Conservation (phyloP, 2,888 invertebrate genomes). For the Leptinotarsa haldemani region DNA sequence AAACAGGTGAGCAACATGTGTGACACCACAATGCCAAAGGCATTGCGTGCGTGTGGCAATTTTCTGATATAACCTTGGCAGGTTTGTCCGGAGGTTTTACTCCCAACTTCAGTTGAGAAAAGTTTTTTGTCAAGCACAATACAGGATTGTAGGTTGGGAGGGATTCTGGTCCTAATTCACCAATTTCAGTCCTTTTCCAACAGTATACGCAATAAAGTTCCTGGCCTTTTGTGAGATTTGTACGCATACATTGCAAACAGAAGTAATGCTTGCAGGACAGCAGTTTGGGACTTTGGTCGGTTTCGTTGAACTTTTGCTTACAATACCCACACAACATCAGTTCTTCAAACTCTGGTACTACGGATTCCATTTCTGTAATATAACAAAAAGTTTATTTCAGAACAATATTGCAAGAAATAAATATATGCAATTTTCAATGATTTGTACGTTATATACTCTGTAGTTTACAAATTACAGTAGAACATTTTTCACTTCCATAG, state of each 20-base stretch:
- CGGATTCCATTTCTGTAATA: slow-evolving; percentile 56
- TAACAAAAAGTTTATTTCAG: background rate
- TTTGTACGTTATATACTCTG: too few species aligned
- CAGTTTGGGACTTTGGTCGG: slow-evolving; percentile 78
- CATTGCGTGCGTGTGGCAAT: slow-evolving; percentile 80
- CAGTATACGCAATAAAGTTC: slow-evolving; percentile 80
- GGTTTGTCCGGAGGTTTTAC: slow-evolving; percentile 56
- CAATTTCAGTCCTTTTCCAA: slow-evolving; percentile 79
- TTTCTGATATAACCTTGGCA: slow-evolving; percentile 67
- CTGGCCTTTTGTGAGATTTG: slow-evolving; percentile 75
- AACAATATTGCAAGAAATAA: background rate
- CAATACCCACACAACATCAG: slow-evolving; percentile 81
- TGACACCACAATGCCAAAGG: slow-evolving; percentile 79
- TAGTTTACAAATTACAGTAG: too few species aligned
- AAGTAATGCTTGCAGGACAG: slow-evolving; percentile 83
- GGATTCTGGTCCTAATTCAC: slow-evolving; percentile 75
- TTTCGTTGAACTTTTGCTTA: slow-evolving; percentile 80
- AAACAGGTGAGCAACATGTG: slow-evolving; percentile 73
- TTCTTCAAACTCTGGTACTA: slow-evolving; percentile 78
- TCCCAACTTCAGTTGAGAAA: slow-evolving; percentile 71
- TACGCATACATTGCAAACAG: slow-evolving; percentile 80
- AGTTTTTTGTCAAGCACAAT: slow-evolving; percentile 75
- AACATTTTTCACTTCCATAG: too few species aligned
- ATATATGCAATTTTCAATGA: background rate
- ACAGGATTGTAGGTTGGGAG: slow-evolving; percentile 78